A percentile compares a stretch with the other conserved stretches of the same genome.
phyloP scores from a whole-genome alignment of 1,140 invertebrate genomes.

The Zaprionus davidi region DNA sequence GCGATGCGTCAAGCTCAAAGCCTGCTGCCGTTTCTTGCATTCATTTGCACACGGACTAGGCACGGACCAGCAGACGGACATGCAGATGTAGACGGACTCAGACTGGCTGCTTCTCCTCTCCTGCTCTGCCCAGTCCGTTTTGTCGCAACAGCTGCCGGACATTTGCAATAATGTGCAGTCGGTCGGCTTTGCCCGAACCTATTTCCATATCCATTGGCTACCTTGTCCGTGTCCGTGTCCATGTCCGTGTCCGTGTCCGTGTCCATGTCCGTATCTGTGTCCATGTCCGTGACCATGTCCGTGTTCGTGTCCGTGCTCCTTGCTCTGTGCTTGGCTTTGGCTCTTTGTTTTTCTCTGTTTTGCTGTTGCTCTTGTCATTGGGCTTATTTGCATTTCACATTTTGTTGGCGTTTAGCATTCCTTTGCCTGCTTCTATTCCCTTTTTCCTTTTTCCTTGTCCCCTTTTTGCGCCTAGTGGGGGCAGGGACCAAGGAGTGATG shows the following conservation, averaged over 20 bases:
- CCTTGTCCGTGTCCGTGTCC: neutral
- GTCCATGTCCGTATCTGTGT: neutral
- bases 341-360: neutral
- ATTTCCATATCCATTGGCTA: constrained; percentile 3
- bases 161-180: constrained; percentile 69
- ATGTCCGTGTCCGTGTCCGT: neutral
- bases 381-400: constrained; percentile 76
- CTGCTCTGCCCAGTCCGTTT: neutral
- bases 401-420: constrained; percentile 56
- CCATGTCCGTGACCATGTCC: neutral
- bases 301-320: neutral
- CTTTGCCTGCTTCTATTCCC: constrained; percentile 23
- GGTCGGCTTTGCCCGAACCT: neutral
- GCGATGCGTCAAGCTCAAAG: neutral
- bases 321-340: constrained; percentile 1
- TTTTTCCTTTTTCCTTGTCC: neutral
- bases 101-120: neutral
- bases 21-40: constrained; percentile 6
- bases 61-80: neutral
- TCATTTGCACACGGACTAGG: neutral
- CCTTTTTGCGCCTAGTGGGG: neutral
- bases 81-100: neutral
- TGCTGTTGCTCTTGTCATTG: constrained; percentile 36
- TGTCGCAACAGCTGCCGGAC: constrained; percentile 62
- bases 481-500: neutral